Evolutionary conservation across 2,888 invertebrate species (phyloP), one percentile per base, ranked within the genome.

Genomic region (Cremastinae sp.): DNA sequence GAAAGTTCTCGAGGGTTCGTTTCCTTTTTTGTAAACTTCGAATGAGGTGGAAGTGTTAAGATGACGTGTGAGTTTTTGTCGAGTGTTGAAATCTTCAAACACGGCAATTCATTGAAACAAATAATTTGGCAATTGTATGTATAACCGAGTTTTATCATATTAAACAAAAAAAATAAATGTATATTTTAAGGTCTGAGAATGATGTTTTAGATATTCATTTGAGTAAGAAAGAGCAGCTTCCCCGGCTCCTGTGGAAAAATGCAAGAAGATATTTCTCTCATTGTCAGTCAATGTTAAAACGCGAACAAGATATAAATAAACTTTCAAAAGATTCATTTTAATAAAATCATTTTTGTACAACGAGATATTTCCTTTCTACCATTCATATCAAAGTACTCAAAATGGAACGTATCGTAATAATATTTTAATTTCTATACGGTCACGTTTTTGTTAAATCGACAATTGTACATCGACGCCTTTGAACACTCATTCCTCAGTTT

Each of bases 281-380:
- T n/a, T n/a, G n/a, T 41, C 41, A 9, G n/a, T 14, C 5, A 10
- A 5, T n/a, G 16, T 1, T n/a, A 20, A 53, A 14, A n/a, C 2
- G 49, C 12, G 34, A 22, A 22, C 34, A 28, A 65, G n/a, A n/a
- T n/a, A n/a, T 45, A 51, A 54, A 36, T 78, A 76, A 83, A 83
- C 79, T 81, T 83, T 82, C 81, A 80, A 82, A 84, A 82, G 81
- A 83, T 83, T 83, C 81, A 83, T 82, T 83, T 73, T 76, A 79
- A 81, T 80, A 81, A 79, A 82, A 81, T 77, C 73, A 76, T 80
- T 83, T 28, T 83, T 83, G 82, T 84, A 84, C 84, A 84, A 83
- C 81, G 82, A 84, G 78, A 79, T 80, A 78, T 78, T 64, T 79
- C 78, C 68, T 41, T 74, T 75, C 78, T 81, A 79, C 75, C 72